Base-by-base conservation (phyloP, 2,888 invertebrate genomes). In the Limnephilus auricula region DNA sequence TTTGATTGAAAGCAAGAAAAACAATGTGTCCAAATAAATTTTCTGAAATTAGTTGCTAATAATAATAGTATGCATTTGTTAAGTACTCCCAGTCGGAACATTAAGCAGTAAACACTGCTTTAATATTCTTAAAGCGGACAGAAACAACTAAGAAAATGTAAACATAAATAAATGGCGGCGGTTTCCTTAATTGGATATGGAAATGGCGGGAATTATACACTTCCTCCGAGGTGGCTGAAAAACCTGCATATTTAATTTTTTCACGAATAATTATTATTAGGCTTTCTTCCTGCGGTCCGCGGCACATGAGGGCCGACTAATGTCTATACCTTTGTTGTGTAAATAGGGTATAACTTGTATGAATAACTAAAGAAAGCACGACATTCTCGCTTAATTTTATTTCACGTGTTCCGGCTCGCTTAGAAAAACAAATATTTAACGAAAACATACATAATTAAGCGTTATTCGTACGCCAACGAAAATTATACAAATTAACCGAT, bases 151-250 rank as follows among this genome's bases (percentile, higher is more conserved):
- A 79, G 80, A 89, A 88, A 40, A 89, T 80, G 80, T 89, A 80
- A 89, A 80, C 89, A 89, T 30, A 89, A 89, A 45, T 87, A 78
- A 65, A 89, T 65, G 80, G 89, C 88, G 79, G 80, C 80, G 79
- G 80, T 89, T 89, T 89, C 79, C 89, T 89, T 89, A 89, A 89
- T 89, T 89, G 34, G 40, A 89, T 89, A 89, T 89, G 89, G 89
- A 89, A 89, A 89, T 80, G 89, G 32, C 40, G 30, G 34, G 34
- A 89, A 89, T 89, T 89, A 89, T 80, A 89, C 80, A 80, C 89
- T 89, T 80, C 89, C 89, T 15, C 40, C 50, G n/a, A 34, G 45
- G 89, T 40, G 50, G 80, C 79, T 15, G 12, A 79, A 89, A 80
- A 89, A 87, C 15, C 25, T 25, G 87, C 78, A 78, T 87, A 78